phyloP scores from a whole-genome alignment of 2,113 vertebrate species.

The Sorex araneus region DNA sequence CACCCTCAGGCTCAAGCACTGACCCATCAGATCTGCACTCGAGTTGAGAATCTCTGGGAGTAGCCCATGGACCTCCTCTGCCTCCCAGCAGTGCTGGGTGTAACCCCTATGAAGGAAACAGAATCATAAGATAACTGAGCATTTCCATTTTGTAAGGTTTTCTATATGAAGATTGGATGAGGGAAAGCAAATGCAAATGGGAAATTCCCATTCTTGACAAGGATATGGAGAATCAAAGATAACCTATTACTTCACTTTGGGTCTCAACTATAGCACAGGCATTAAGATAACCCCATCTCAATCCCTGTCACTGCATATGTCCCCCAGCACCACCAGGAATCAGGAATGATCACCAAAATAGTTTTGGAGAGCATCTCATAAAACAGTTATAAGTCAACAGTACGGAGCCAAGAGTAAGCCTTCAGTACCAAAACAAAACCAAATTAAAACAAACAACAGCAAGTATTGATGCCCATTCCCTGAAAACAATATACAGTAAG shows the following conservation, averaged over 20 bases:
- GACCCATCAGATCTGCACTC: no score
- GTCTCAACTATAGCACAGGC: not conserved
- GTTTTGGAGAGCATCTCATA: not conserved
- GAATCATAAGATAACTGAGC: not conserved
- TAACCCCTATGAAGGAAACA: no score
- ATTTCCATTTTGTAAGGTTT: slow-evolving; percentile 42
- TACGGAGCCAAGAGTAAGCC: no score
- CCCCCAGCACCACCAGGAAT: no score
- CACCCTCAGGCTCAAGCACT: no score
- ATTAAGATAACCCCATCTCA: no score
- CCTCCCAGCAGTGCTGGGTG: no score
- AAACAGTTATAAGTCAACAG: not conserved
- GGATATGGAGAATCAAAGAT: not conserved
- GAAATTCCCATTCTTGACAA: slow-evolving; percentile 36
- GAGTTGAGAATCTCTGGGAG: no score
- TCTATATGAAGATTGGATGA: slow-evolving; percentile 11
- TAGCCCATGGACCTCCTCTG: no score
- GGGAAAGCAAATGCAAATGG: slow-evolving; percentile 30
- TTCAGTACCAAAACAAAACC: no score
- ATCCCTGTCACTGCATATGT: no score
- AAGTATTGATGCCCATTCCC: not conserved
- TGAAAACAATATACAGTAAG: not conserved
- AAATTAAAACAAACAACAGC: no score
- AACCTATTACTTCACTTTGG: not conserved
- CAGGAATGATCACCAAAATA: not conserved